These are phyloP conservation scores for Galaxias olidus DNA, from an alignment of 2,797 vertebrate genomes.

Conservation along the genomic window DNA sequence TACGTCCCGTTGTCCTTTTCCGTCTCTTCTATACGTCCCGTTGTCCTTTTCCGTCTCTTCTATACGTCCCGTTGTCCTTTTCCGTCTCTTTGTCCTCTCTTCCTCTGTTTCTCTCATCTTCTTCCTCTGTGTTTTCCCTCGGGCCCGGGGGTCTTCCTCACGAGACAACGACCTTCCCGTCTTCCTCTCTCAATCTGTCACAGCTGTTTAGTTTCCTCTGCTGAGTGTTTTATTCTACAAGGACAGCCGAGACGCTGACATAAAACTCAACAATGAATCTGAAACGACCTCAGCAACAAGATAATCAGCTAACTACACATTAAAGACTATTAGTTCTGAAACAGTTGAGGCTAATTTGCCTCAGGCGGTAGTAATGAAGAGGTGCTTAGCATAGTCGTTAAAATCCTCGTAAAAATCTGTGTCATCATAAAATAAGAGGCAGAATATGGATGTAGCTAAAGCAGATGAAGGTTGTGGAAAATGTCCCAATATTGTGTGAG, in stretches of 20 bases:
- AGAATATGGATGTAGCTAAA: constrained; percentile 34
- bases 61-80: no score
- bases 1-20: no score
- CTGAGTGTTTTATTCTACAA: background rate
- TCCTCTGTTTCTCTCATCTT: no score
- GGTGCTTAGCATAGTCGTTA: constrained; percentile 56
- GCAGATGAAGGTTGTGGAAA: constrained; percentile 23
- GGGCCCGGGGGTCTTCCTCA: no score
- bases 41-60: no score
- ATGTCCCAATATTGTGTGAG: constrained; percentile 21
- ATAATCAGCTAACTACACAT: constrained; percentile 32
- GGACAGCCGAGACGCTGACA: background rate
- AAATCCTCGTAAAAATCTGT: constrained; percentile 51
- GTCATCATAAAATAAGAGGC: constrained; percentile 32
- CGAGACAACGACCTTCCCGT: no score
- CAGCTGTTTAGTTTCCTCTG: no score
- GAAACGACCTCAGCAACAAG: constrained; percentile 45
- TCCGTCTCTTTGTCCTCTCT: no score
- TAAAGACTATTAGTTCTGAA: constrained; percentile 46
- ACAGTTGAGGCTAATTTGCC: constrained; percentile 57
- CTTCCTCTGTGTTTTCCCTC: no score
- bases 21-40: no score
- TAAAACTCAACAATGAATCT: constrained; percentile 49
- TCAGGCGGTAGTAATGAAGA: constrained; percentile 63
- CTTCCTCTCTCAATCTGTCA: no score